Evolutionary conservation across 2,888 invertebrate genomes (phyloP).

Genomic region (Drosophila leonis): DNA sequence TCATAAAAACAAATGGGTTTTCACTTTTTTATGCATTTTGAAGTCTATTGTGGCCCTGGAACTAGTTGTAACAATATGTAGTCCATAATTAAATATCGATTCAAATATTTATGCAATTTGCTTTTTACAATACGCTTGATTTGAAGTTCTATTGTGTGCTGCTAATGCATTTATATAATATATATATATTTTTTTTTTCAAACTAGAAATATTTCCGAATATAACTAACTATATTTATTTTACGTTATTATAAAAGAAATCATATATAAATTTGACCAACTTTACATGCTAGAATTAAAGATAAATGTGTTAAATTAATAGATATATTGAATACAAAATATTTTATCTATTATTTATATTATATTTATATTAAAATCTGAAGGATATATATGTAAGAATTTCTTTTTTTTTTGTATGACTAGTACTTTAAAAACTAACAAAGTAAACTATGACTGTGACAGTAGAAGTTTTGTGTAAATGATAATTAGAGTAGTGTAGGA

Average conservation of each 20-base stretch:
- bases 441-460: too few species aligned
- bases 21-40: neutral
- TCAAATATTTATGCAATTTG: constrained; percentile 1
- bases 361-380: too few species aligned
- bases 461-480: too few species aligned
- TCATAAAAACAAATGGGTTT: constrained; percentile 17
- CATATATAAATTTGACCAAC: too few species aligned
- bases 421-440: too few species aligned
- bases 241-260: neutral
- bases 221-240: neutral
- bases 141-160: neutral
- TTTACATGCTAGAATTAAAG: neutral
- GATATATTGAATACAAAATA: too few species aligned
- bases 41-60: constrained; percentile 2
- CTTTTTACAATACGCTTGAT: neutral
- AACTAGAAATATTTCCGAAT: neutral
- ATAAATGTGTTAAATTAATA: neutral
- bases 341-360: too few species aligned
- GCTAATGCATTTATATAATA: neutral
- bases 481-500: too few species aligned
- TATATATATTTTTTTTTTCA: neutral
- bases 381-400: too few species aligned
- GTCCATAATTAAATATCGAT: constrained; percentile 4
- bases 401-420: too few species aligned
- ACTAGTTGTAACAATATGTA: neutral